Percentiles rank a stretch among this genome's conserved stretches.
phyloP scores from a whole-genome alignment of 1,140 invertebrate species.

The Zaprionus davidi region DNA sequence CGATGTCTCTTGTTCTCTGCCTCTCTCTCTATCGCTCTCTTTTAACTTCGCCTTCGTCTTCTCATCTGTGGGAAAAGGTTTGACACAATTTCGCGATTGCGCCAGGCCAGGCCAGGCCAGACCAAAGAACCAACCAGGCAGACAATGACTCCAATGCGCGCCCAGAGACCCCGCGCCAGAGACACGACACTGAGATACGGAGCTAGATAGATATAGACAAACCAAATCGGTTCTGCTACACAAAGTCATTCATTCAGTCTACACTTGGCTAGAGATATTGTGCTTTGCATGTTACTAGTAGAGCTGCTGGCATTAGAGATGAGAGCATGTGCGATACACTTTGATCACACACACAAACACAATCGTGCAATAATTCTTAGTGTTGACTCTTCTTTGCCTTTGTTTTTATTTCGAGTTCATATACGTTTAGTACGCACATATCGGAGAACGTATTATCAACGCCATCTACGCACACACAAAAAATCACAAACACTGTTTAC shows the following conservation, averaged over 20 bases:
- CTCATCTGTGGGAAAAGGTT: conserved; percentile 25
- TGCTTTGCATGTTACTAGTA: conserved; percentile 6
- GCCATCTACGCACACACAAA: neutral
- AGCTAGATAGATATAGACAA: neutral
- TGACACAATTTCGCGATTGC: conserved; percentile 63
- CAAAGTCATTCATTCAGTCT: conserved; percentile 64
- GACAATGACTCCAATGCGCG: conserved; percentile 12
- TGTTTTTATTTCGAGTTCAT: conserved; percentile 1
- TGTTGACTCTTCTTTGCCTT: conserved; percentile 1
- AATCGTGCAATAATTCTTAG: conserved; percentile 11
- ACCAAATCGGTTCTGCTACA: conserved; percentile 34
- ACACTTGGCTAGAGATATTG: conserved; percentile 11
- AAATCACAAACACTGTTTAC: neutral
- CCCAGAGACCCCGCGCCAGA: neutral
- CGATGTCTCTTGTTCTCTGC: neutral
- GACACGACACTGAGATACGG: neutral
- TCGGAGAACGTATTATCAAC: conserved; percentile 22
- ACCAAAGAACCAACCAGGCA: conserved; percentile 17
- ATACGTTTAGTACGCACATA: neutral
- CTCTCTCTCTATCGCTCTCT: neutral
- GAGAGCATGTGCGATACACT: conserved; percentile 1
- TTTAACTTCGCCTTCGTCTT: conserved; percentile 18
- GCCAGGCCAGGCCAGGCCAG: conserved; percentile 28
- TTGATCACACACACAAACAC: neutral
- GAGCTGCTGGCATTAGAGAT: conserved; percentile 40